These are phyloP conservation scores for Ethmia dodecea DNA, from an alignment of 2,888 invertebrate species.

Conservation along the genomic window DNA sequence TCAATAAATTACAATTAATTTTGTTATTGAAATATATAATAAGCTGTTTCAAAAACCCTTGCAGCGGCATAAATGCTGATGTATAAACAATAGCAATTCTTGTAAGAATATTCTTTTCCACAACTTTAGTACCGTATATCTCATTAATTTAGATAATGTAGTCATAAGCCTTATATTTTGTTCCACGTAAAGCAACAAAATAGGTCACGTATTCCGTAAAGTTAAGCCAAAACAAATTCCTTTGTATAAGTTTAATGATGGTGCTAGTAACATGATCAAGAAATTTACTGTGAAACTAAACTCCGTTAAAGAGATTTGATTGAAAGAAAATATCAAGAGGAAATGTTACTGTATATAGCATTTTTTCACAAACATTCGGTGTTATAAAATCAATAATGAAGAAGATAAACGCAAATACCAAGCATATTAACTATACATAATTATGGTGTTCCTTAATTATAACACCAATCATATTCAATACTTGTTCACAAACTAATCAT, in stretches of 20 bases:
- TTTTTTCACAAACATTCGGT: neutral
- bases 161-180: constrained; percentile 4
- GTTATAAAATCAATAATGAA: no score
- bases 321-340: constrained; percentile 3
- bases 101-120: constrained; percentile 1
- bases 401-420: no score
- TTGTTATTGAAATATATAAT: neutral
- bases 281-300: constrained; percentile 1
- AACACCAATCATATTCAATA: no score
- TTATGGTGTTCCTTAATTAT: no score
- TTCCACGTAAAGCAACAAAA: constrained; percentile 1
- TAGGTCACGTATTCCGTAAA: constrained; percentile 3
- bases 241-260: neutral
- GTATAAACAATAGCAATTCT: neutral
- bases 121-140: neutral
- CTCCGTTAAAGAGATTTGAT: neutral
- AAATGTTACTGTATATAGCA: neutral
- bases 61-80: no score
- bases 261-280: neutral
- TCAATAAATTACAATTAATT: constrained; percentile 3
- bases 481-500: neutral
- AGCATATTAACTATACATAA: no score
- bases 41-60: neutral
- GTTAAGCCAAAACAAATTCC: constrained; percentile 1
- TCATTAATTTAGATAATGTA: constrained; percentile 6